Base-by-base conservation (phyloP, 2,797 vertebrate species). In the Pyrocephalus nanus region DNA sequence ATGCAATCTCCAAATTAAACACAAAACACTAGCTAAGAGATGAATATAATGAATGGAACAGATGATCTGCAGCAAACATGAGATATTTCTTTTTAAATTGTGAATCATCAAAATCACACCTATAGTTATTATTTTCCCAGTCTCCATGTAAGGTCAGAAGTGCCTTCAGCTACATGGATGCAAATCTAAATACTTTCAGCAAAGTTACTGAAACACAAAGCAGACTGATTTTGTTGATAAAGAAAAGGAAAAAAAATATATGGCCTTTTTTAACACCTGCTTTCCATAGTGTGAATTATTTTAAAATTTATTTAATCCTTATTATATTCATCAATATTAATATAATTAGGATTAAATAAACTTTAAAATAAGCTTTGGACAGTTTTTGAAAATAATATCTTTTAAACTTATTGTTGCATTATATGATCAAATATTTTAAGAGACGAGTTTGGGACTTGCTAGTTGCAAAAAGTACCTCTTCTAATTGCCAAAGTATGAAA, bases 11-110 rank as follows among this genome's bases (percentile, higher is more conserved):
- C 93, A 96, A 97, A 97, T 96, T 96, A 97, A 97, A 96, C 91
- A 93, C 11, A 21, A 97, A 96, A 94, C 95, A 78, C 96, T 91
- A 93, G 95, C 83, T 94, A 95, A 94, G 87, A 95, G 96, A 87
- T 57, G 83, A 96, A 84, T 94, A 91, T 97, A 97, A 97, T 94
- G 96, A 96, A 95, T 92, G 90, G 94, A 96, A 96, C 95, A 97
- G 97, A 97, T 97, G 97, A 97, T 97, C 96, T 86, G 95, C 94
- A 94, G 94, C 94, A 96, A 97, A 96, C 88, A 81, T 70, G 92
- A 96, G 92, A 95, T 82, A 77, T 58, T 96, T 95, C 76, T 94
- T 96, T 86, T 93, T 95, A 90, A 96, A 96, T 96, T 92, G 82
- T 93, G 92, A 93, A 91, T 90, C 54, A 96, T 93, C 88, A 91